Evolutionary conservation across 2,797 vertebrate species (phyloP), one percentile per base, ranked within the genome.

Genomic region (Anas georgica): DNA sequence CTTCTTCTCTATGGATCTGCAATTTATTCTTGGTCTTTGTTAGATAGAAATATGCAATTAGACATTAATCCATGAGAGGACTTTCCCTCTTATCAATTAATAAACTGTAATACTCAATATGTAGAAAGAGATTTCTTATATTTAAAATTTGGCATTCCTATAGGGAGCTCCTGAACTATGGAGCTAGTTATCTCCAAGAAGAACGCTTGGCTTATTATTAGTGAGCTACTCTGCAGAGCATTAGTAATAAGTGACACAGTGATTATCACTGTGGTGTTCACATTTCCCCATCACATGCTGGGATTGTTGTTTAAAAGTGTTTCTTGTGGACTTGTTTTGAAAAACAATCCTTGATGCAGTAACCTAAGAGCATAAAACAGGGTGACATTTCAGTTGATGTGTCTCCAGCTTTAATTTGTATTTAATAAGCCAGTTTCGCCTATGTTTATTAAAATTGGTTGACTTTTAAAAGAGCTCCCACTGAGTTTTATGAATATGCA

Each of bases 401-500:
- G 31, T 60, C 92, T 88, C 63, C 45, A 88, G 80, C 63, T 97
- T 97, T 97, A 92, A 94, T 96, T 91, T 95, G 83, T 85, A 92
- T 86, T 95, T 86, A 96, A 96, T 95, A 95, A 96, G 54, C 70
- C 85, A 69, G 20, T 37, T 97, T 96, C 96, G 92, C 93, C 91
- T 94, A 95, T 83, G 58, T 90, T 96, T 94, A 94, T 97, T 96
- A 96, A 95, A 91, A 93, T 90, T 69, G 73, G 66, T 64, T 93
- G 79, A 87, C 92, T 95, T 96, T 94, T 88, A 76, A 82, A 78
- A 94, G 92, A 92, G 59, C 80, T 95, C 90, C 86, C 95, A 90
- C 77, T 94, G 95, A 94, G 90, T 64, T 94, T 94, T 89, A 96
- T 93, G 93, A 94, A 94, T 95, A 96, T 91, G 95, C 52, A 97